Evolutionary conservation across 2,888 invertebrate genomes (phyloP), one percentile per base, ranked within the genome.

Genomic region (Invenusta paracnida): DNA sequence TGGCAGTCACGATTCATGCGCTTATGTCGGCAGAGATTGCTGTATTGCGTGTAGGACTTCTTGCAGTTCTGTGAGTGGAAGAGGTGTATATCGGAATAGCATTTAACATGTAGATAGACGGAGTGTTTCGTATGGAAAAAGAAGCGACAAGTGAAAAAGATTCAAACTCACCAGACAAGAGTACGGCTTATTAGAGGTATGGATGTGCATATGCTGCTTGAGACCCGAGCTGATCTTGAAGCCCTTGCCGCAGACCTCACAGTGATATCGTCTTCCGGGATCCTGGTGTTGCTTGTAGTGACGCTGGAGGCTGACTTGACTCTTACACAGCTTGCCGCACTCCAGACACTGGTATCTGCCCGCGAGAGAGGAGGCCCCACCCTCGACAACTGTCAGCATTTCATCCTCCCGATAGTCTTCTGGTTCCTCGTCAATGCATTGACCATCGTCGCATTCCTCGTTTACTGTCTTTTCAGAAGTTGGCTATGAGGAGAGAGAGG

Each of bases 11-110:
- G 94, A 93, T 99, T 98, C 96, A 98, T 98, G 86, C 98, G 96
- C 91, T 96, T 97, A 93, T 99, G 99, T n/a, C 99, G 95, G 91
- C 99, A 99, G 90, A 99, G 93, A 92, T 99, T 99, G 67, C 98
- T 98, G 92, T 99, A 99, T 93, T 99, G 99, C 0, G 99, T 99
- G 93, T 99, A 99, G 0, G 91, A 95, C 93, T 99, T 99, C 91
- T 95, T 95, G 93, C 99, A 99, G 79, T 91, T 90, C 89, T 89
- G 27, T 27, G 48, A 11, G 48, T 48, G 48, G 17, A 17, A 48
- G 48, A 48, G 48, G 48, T n/a, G n/a, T n/a, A n/a, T n/a, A n/a
- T n/a, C n/a, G n/a, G n/a, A n/a, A n/a, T n/a, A n/a, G n/a, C n/a
- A n/a, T n/a, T n/a, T n/a, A n/a, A n/a, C n/a, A n/a, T n/a, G n/a